Evolutionary conservation across 2,797 vertebrate species (phyloP).

Genomic region (Macropus fuliginosus): DNA sequence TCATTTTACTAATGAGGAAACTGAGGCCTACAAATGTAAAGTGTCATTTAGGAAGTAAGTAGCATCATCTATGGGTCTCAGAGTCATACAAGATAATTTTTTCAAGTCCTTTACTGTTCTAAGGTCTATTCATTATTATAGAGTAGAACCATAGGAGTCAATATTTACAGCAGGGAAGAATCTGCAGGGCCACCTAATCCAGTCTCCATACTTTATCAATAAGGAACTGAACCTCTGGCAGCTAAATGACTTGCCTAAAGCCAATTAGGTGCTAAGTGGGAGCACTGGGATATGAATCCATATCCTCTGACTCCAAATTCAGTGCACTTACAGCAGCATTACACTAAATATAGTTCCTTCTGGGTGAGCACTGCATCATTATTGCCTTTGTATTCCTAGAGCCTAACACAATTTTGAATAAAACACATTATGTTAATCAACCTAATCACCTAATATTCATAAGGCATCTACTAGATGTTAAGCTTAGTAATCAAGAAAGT

Average conservation of each 20-base stretch:
- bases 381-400: background rate
- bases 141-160: background rate
- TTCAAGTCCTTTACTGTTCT: background rate
- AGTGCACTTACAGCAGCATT: background rate
- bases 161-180: background rate
- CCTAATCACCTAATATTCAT: background rate
- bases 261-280: background rate
- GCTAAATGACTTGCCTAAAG: background rate
- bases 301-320: background rate
- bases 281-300: background rate
- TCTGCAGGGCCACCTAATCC: background rate
- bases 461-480: background rate
- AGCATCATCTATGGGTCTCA: background rate
- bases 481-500: background rate
- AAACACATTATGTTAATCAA: background rate
- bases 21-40: background rate
- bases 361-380: background rate
- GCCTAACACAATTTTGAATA: background rate
- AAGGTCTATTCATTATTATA: background rate
- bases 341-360: background rate
- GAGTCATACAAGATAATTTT: background rate
- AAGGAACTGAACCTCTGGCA: background rate
- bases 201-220: background rate
- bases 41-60: background rate
- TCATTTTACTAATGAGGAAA: background rate